Conservation (phyloP, 2,113 vertebrate genomes). For the Pollimyrus isidori region DNA sequence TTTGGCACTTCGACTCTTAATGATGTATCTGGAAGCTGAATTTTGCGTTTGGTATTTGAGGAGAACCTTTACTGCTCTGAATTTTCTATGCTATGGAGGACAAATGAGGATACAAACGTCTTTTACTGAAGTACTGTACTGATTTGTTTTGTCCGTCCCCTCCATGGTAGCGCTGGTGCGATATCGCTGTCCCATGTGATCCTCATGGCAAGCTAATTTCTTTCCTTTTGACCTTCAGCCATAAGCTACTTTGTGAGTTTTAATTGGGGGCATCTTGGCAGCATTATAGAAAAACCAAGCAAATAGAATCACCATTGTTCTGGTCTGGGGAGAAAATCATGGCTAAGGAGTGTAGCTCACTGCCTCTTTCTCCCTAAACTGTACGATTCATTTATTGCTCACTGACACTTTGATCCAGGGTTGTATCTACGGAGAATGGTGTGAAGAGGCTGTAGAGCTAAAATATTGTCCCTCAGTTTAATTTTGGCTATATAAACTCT, state of each 20-base stretch:
- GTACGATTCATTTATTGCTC: neutral
- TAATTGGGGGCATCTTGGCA: neutral
- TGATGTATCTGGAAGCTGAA: neutral
- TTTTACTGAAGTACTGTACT: neutral
- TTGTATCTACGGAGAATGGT: neutral
- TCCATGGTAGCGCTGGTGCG: too few species aligned
- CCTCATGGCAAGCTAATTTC: conserved; percentile 12
- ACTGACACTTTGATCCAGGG: neutral
- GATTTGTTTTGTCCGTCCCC: neutral
- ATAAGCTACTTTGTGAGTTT: conserved; percentile 23
- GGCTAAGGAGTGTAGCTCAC: neutral
- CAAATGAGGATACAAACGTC: neutral
- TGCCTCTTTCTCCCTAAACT: neutral
- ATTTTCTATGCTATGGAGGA: neutral
- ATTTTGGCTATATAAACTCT: neutral
- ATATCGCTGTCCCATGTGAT: neutral
- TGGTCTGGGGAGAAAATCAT: neutral
- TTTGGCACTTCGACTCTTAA: neutral
- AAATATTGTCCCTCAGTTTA: neutral
- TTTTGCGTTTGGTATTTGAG: neutral
- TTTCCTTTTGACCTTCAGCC: conserved; percentile 24
- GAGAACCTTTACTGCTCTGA: neutral
- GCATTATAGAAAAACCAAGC: neutral
- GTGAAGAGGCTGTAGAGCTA: neutral
- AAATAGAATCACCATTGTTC: conserved; percentile 20